Evolutionary conservation across 2,113 vertebrate genomes (phyloP), one percentile per base, ranked within the genome.

Genomic region (Seriola dumerili): DNA sequence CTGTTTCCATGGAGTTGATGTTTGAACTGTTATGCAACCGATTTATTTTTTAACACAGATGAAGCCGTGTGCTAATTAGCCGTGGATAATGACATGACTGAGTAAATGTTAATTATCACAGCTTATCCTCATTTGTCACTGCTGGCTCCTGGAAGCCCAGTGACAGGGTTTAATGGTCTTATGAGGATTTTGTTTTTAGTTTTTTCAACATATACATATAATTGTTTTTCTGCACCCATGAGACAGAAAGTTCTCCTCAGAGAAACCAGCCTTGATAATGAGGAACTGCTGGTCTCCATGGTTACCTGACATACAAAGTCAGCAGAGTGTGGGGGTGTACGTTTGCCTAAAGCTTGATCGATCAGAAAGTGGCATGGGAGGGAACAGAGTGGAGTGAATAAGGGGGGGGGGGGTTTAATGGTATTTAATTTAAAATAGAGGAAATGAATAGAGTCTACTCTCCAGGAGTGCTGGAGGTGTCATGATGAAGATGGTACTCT

Each of bases 221-320:
- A 32, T 72, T 5, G 17, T 74, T 77, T 36, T 64, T 68, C 25
- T n/a, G 8, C 21, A 50, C 29, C 32, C 38, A 7, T 59, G 75
- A 81, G 70, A 80, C 78, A 74, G 52, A 78, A 80, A 72, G 80
- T 88, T 86, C 54, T 85, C 72, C 65, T 75, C 5, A 34, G 67
- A 81, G 67, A 59, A 85, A 48, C 76, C 38, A 63, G 71, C 23
- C 61, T 2, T n/a, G 63, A 38, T 82, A 74, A 79, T 59, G 55
- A 90, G 83, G 65, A 81, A 40, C 72, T 75, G 71, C 72, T 76
- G 21, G 29, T 29, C 29, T 71, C 87, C 81, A 88, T 86, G 88
- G 88, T 85, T 48, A 92, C 89, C 42, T 52, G 57, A 78, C 72
- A 72, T 78, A 68, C 32, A 80, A 73, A 87, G 61, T 85, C 72